Conservation (phyloP, 2,888 invertebrate genomes). For the Xestoiulus laeticollis region DNA sequence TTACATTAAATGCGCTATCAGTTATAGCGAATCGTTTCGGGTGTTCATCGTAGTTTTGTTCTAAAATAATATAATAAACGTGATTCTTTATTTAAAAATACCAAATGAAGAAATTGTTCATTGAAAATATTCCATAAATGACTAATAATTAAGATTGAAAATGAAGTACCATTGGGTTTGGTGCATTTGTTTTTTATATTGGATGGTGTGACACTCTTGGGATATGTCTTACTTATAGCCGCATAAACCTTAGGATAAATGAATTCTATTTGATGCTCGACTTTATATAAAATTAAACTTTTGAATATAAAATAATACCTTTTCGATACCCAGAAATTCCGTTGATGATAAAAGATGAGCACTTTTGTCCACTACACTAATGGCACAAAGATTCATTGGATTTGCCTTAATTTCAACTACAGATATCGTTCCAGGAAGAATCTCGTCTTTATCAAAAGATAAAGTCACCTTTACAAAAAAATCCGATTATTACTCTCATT, state of each 20-base stretch:
- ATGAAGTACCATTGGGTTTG: not conserved
- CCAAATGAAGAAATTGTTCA: too few species aligned
- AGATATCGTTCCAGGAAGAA: not conserved
- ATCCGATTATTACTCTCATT: not conserved
- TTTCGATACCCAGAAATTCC: not conserved
- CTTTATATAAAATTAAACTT: not conserved
- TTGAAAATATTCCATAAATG: too few species aligned
- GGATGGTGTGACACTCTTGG: not conserved
- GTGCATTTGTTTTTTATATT: not conserved
- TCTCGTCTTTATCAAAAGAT: not conserved
- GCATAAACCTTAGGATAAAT: not conserved
- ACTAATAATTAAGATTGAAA: too few species aligned
- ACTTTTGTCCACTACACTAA: constrained; percentile 47
- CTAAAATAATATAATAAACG: too few species aligned
- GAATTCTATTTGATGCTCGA: not conserved
- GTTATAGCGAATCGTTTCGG: not conserved
- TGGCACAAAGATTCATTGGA: constrained; percentile 27
- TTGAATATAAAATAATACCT: not conserved
- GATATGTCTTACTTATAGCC: not conserved
- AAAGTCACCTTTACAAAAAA: not conserved
- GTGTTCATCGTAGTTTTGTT: too few species aligned
- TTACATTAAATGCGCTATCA: not conserved
- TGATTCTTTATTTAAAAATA: too few species aligned
- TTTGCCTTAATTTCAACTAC: not conserved
- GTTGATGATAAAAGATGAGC: not conserved